Evolutionary conservation across 2,888 invertebrate species (phyloP).

Genomic region (Aspidiotus rigidus): DNA sequence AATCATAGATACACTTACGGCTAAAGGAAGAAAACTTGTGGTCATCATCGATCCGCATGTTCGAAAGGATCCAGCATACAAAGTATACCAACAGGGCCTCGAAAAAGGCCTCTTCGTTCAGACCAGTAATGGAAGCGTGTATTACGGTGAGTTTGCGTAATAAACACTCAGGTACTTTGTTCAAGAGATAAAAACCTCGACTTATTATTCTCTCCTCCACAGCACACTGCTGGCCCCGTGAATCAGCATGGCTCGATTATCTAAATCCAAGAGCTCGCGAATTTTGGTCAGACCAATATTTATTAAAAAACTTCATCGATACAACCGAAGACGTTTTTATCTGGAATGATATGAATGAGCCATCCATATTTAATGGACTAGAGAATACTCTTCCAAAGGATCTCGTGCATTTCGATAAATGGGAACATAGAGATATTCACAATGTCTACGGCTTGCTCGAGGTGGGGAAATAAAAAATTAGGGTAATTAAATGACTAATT

Average conservation of each 20-base stretch:
- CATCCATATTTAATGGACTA: constrained; percentile 96
- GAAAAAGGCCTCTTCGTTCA: constrained; percentile 81
- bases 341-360: constrained; percentile 99
- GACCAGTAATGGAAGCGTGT: constrained; percentile 80
- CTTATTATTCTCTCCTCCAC: not conserved
- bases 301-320: constrained; percentile 62
- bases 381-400: constrained; percentile 98
- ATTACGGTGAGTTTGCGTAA: constrained; percentile 80
- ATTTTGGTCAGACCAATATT: constrained; percentile 65
- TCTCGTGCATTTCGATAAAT: constrained; percentile 69
- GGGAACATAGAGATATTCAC: constrained; percentile 88
- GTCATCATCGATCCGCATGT: constrained; percentile 97
- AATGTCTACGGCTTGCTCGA: constrained; percentile 78
- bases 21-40: constrained; percentile 83
- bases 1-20: constrained; percentile 84
- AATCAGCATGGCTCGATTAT: constrained; percentile 90
- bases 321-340: constrained; percentile 74
- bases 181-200: no score
- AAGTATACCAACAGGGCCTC: constrained; percentile 79
- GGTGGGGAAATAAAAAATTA: not conserved
- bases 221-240: constrained; percentile 85
- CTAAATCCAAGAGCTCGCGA: constrained; percentile 73
- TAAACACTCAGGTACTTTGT: no score
- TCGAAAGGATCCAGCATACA: constrained; percentile 82
- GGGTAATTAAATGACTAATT: no score